Conservation (phyloP, 2,888 invertebrate species). For the Apantesis nais region DNA sequence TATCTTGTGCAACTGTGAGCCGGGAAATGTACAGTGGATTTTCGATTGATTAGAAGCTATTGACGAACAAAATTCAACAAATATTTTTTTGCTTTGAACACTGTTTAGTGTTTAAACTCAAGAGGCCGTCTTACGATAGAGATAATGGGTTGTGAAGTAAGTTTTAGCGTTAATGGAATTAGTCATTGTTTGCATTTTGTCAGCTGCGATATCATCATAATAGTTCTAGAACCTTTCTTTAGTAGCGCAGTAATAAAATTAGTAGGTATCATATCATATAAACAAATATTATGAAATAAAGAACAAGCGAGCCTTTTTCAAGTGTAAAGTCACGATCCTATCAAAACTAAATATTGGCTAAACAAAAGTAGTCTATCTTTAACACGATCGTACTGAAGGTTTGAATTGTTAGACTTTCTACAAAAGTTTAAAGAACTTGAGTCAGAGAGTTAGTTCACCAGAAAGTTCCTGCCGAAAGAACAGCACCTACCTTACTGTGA, state of each 20-base stretch:
- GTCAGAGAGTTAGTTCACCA: no score
- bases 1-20: not conserved
- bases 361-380: not conserved
- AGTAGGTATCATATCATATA: not conserved
- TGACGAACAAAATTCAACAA: not conserved
- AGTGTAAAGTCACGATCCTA: not conserved
- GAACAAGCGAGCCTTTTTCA: not conserved
- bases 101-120: not conserved
- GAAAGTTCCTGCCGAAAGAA: no score
- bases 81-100: not conserved
- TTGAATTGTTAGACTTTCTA: not conserved
- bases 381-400: not conserved
- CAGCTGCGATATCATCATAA: not conserved
- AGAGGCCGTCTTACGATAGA: not conserved
- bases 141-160: not conserved
- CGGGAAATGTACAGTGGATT: not conserved
- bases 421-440: not conserved
- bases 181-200: conserved; percentile 2
- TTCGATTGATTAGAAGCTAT: not conserved
- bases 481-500: no score
- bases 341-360: not conserved
- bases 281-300: not conserved
- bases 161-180: not conserved
- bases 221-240: not conserved
- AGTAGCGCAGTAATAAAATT: not conserved